Percentiles rank a stretch among this genome's conserved stretches.
Conservation (phyloP, 2,113 vertebrate species). For the Oreochromis aureus region DNA sequence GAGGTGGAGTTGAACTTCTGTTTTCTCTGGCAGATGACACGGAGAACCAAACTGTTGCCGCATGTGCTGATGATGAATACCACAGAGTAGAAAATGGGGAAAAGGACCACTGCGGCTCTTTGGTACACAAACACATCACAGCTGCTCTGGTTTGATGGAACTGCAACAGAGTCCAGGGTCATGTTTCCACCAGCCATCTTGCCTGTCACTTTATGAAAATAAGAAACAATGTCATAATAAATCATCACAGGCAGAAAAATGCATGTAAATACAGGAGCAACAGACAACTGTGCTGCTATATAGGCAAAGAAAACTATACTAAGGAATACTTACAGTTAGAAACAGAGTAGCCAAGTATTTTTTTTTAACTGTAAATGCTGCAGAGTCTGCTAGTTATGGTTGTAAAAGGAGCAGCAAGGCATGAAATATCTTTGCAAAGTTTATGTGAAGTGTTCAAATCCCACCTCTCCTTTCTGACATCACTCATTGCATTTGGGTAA, state of each 20-base stretch:
- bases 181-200: slow-evolving; percentile 31
- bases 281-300: neutral
- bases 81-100: slow-evolving; percentile 73
- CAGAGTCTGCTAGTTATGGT: neutral
- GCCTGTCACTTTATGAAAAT: neutral
- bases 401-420: neutral
- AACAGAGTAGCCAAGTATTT: neutral
- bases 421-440: neutral
- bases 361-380: neutral
- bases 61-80: slow-evolving; percentile 73
- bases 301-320: neutral
- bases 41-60: slow-evolving; percentile 79
- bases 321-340: slow-evolving; percentile 6
- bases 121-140: slow-evolving; percentile 73
- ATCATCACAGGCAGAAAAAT: neutral
- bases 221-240: neutral
- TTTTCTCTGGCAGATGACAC: slow-evolving; percentile 72
- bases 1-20: slow-evolving; percentile 80
- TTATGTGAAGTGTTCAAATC: slow-evolving; percentile 4
- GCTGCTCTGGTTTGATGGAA: slow-evolving; percentile 50
- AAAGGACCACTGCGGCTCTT: slow-evolving; percentile 58
- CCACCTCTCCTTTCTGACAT: slow-evolving; percentile 36
- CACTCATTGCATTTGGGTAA: neutral
- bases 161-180: neutral
- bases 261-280: neutral